Evolutionary conservation across 2,888 invertebrate genomes (phyloP).

Genomic region (Lycia hirtaria): DNA sequence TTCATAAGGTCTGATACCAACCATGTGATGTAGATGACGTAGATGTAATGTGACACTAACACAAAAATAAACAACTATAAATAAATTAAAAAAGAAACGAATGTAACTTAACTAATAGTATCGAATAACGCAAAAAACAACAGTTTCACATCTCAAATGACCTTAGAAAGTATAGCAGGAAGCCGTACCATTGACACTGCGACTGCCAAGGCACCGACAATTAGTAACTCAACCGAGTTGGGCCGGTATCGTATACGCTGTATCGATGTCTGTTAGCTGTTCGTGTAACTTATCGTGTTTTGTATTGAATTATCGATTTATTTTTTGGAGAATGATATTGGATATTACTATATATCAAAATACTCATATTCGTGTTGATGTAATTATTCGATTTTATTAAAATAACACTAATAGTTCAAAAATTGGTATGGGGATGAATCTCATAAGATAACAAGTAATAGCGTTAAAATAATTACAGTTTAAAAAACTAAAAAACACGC

Average conservation of each 20-base stretch:
- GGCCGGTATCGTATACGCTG: constrained; percentile 24
- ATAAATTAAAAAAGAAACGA: not conserved
- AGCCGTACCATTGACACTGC: constrained; percentile 46
- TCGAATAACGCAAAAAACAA: constrained; percentile 2
- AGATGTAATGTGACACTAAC: not conserved
- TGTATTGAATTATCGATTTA: not conserved
- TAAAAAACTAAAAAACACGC: no score
- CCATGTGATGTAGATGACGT: no score
- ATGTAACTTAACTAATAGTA: not conserved
- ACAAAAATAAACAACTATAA: not conserved
- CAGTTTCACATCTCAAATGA: constrained; percentile 24
- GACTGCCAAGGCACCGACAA: constrained; percentile 46
- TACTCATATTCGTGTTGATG: no score
- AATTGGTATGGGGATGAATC: no score
- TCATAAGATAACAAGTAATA: no score
- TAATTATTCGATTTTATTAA: not conserved
- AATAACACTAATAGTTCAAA: not conserved
- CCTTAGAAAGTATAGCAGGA: constrained; percentile 54
- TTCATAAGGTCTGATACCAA: no score
- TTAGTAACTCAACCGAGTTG: constrained; percentile 31
- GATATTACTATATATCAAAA: no score
- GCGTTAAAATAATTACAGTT: no score
- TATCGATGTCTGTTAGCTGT: constrained; percentile 10
- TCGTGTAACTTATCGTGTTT: no score
- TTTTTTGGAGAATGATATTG: no score